phyloP scores from a whole-genome alignment of 2,797 vertebrate species.

The Coregonus sp. region DNA sequence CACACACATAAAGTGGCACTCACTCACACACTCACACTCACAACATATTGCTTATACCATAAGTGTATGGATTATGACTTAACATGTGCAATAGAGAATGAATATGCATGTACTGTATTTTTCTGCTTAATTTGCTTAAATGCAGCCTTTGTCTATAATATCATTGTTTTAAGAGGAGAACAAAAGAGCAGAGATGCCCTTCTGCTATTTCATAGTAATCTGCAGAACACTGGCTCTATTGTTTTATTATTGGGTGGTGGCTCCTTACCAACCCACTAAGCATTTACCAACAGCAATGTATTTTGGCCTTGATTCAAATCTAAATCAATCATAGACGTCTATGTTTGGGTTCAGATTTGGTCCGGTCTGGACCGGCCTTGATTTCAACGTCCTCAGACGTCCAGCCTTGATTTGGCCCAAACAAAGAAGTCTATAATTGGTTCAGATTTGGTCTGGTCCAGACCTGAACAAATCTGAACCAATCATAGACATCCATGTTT shows the following conservation, averaged over 20 bases:
- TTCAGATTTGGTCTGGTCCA: too few species aligned
- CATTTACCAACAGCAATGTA: too few species aligned
- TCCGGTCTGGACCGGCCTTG: too few species aligned
- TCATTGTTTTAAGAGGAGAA: constrained; percentile 31
- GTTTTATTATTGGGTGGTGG: neutral
- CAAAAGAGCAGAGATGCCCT: constrained; percentile 19
- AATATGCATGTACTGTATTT: constrained; percentile 1
- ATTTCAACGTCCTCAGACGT: too few species aligned
- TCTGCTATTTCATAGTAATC: constrained; percentile 5
- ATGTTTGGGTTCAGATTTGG: too few species aligned
- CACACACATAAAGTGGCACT: constrained; percentile 8
- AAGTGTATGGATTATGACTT: neutral
- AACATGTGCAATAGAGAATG: neutral
- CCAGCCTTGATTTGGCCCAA: too few species aligned
- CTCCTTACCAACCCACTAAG: neutral
- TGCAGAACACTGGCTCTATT: constrained; percentile 29
- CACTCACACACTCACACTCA: neutral
- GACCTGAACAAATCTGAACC: too few species aligned
- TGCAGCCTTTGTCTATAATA: constrained; percentile 17
- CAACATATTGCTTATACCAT: neutral
- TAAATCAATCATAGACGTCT: too few species aligned
- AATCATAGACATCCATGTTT: too few species aligned
- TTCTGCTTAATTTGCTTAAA: constrained; percentile 2
- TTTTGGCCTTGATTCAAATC: too few species aligned
- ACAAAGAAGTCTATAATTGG: too few species aligned